These are phyloP conservation scores for Stenchaetothrips biformis DNA, from an alignment of 2,888 invertebrate genomes.

Conservation along the genomic window DNA sequence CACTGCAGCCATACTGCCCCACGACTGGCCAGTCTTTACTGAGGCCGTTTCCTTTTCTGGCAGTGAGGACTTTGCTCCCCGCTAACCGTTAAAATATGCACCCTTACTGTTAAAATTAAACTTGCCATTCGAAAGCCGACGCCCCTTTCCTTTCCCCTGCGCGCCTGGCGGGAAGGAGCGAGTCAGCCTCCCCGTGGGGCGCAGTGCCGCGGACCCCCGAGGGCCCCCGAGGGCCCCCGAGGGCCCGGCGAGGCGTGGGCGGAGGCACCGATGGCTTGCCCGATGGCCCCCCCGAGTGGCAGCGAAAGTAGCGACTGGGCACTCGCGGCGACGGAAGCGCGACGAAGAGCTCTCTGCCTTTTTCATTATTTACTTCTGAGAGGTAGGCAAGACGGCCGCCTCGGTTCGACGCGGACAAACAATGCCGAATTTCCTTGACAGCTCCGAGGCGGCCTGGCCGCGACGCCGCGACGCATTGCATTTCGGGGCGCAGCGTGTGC, in stretches of 20 bases:
- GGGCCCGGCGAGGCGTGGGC: neutral
- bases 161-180: no score
- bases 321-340: neutral
- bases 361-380: neutral
- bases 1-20: no score
- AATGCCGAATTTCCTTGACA: neutral
- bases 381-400: neutral
- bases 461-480: neutral
- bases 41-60: no score
- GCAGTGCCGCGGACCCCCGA: neutral
- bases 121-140: no score
- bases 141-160: no score
- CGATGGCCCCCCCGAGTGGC: neutral
- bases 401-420: neutral
- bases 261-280: neutral
- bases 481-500: neutral
- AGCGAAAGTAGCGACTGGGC: slow-evolving; percentile 13
- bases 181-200: neutral
- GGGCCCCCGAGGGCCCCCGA: neutral
- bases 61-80: no score
- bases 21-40: no score
- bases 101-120: no score
- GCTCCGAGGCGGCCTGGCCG: neutral
- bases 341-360: neutral
- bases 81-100: no score